Evolutionary conservation across 1,140 invertebrate genomes (phyloP).

Genomic region (Rhyzopertha dominica): DNA sequence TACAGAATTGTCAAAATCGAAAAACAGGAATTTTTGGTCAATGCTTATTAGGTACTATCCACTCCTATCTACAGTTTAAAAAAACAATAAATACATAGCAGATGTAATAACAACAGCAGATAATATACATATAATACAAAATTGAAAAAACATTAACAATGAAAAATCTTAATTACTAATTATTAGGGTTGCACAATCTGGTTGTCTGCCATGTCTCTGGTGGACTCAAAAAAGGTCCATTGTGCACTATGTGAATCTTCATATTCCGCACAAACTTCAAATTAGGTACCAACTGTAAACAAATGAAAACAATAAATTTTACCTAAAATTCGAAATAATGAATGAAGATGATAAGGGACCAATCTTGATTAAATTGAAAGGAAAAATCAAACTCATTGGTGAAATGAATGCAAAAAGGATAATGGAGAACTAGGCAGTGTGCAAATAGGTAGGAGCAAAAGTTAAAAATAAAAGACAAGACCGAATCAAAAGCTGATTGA

Average conservation of each 20-base stretch:
- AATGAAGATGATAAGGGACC: not conserved
- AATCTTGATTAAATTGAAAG: not conserved
- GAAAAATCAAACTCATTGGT: not conserved
- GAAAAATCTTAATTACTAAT: too few relatives aligned
- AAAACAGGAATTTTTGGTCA: too few relatives aligned
- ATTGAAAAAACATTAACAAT: too few relatives aligned
- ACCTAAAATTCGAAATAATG: constrained; percentile 1
- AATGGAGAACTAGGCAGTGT: too few relatives aligned
- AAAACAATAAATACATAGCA: too few relatives aligned
- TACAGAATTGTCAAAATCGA: too few relatives aligned
- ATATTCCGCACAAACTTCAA: constrained; percentile 32
- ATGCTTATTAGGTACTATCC: too few relatives aligned
- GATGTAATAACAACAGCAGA: too few relatives aligned
- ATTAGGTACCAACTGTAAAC: constrained; percentile 34
- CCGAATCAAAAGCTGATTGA: not conserved
- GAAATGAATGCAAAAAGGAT: not conserved
- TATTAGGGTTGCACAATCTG: constrained; percentile 32
- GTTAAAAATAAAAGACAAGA: not conserved
- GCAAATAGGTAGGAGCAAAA: too few relatives aligned
- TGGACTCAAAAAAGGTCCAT: constrained; percentile 34
- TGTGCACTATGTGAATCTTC: constrained; percentile 39
- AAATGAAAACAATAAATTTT: constrained; percentile 11
- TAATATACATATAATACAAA: too few relatives aligned
- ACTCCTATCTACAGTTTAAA: too few relatives aligned
- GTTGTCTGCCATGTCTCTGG: constrained; percentile 31